phyloP scores from a whole-genome alignment of 53 echinoderm and acorn worm species.

The Patiria pectinifera region DNA sequence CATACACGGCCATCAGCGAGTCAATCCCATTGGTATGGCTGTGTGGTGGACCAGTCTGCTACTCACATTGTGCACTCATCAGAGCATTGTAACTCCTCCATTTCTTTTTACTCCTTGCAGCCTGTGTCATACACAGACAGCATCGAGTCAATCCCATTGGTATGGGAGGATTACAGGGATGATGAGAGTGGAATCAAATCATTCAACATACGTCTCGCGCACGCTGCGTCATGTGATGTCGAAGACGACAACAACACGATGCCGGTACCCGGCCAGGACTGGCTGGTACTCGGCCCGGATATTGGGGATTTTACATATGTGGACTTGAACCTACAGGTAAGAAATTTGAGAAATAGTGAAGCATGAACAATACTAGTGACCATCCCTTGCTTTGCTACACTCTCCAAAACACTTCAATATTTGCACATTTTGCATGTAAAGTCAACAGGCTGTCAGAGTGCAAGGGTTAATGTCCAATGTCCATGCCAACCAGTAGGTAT shows the following conservation, averaged over 20 bases:
- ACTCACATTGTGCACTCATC: no score
- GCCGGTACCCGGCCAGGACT: constrained; percentile 13
- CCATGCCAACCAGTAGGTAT: no score
- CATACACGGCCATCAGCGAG: constrained; percentile 15
- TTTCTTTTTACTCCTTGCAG: neutral
- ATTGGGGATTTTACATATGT: neutral
- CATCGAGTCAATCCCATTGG: constrained; percentile 2
- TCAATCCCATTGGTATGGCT: constrained; percentile 21
- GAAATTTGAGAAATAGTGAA: neutral
- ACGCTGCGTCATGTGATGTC: constrained; percentile 29
- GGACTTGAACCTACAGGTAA: constrained; percentile 29
- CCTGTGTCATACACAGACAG: constrained; percentile 32
- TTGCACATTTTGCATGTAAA: no score
- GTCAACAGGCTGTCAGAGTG: no score
- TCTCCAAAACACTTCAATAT: no score
- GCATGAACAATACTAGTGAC: no score
- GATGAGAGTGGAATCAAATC: constrained; percentile 43
- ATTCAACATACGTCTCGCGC: constrained; percentile 29
- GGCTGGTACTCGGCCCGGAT: constrained; percentile 26
- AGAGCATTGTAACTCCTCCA: neutral
- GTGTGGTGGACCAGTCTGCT: no score
- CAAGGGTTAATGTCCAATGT: no score
- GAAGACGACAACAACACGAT: constrained; percentile 13
- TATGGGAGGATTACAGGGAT: constrained; percentile 48
- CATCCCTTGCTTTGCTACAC: no score